These are phyloP conservation scores for Chlorodrepanis virens DNA, from an alignment of 2,113 vertebrate species.

Conservation along the genomic window DNA sequence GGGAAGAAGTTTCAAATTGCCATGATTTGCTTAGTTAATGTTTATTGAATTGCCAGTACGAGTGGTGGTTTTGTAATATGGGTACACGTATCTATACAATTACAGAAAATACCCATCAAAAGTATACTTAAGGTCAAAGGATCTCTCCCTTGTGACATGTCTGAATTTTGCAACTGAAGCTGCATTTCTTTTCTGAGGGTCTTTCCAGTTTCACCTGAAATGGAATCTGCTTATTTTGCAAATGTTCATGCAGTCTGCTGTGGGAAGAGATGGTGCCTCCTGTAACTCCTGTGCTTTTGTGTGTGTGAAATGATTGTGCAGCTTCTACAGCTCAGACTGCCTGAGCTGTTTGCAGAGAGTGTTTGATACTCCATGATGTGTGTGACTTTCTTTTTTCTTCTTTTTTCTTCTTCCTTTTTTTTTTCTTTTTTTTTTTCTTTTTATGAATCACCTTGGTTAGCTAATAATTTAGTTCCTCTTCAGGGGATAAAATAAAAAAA, in stretches of 20 bases:
- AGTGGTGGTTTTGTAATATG: background rate
- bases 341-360: background rate
- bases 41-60: background rate
- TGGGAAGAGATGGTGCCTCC: background rate
- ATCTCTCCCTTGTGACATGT: background rate
- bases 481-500: background rate
- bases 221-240: background rate
- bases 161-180: background rate
- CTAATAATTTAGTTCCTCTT: constrained; percentile 17
- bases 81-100: background rate
- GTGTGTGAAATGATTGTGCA: background rate
- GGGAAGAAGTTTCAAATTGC: background rate
- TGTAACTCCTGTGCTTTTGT: background rate
- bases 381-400: background rate
- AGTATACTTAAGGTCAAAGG: background rate
- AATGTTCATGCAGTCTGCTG: background rate
- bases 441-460: background rate
- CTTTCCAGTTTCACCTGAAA: background rate
- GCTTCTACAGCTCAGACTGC: background rate
- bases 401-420: too few relatives aligned
- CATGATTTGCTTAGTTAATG: background rate
- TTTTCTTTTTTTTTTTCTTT: background rate
- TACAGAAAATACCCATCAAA: background rate
- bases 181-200: background rate
- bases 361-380: background rate